Evolutionary conservation across 2,888 invertebrate genomes (phyloP).

Genomic region (Drosophila affinis): DNA sequence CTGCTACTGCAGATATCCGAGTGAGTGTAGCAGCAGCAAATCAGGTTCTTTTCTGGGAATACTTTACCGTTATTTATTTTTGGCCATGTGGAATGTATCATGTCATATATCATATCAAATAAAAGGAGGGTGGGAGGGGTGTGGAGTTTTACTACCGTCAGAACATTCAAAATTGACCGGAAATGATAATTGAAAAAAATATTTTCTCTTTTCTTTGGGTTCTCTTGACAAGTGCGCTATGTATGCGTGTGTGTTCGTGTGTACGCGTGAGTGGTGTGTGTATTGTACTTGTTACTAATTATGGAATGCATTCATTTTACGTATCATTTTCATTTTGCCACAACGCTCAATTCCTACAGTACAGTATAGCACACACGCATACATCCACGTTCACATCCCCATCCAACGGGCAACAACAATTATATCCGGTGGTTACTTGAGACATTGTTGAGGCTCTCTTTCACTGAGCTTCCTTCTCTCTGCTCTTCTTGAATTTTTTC

Average conservation of each 20-base stretch:
- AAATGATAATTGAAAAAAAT: constrained; percentile 77
- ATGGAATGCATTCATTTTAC: constrained; percentile 73
- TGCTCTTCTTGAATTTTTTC: constrained; percentile 2
- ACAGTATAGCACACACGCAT: constrained; percentile 6
- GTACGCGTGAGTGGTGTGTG: constrained; percentile 13
- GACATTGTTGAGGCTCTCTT: constrained; percentile 32
- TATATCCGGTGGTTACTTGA: constrained; percentile 74
- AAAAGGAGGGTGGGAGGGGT: constrained; percentile 5
- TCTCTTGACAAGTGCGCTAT: constrained; percentile 39
- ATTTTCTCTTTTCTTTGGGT: constrained; percentile 62
- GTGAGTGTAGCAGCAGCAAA: neutral
- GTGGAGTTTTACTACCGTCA: constrained; percentile 34
- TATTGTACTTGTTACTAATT: constrained; percentile 66
- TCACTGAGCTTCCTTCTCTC: constrained; percentile 1
- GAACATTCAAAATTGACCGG: constrained; percentile 57
- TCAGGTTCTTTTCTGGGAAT: constrained; percentile 27
- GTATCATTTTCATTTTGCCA: constrained; percentile 66
- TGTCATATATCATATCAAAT: constrained; percentile 38
- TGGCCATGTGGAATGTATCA: constrained; percentile 38
- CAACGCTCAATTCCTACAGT: constrained; percentile 27
- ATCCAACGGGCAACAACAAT: constrained; percentile 55
- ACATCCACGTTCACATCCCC: neutral
- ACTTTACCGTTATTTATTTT: constrained; percentile 56
- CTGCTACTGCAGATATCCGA: constrained; percentile 29
- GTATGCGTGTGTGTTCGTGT: neutral